These are phyloP conservation scores for Chelon auratus DNA, from an alignment of 2,797 vertebrate genomes.

Conservation along the genomic window DNA sequence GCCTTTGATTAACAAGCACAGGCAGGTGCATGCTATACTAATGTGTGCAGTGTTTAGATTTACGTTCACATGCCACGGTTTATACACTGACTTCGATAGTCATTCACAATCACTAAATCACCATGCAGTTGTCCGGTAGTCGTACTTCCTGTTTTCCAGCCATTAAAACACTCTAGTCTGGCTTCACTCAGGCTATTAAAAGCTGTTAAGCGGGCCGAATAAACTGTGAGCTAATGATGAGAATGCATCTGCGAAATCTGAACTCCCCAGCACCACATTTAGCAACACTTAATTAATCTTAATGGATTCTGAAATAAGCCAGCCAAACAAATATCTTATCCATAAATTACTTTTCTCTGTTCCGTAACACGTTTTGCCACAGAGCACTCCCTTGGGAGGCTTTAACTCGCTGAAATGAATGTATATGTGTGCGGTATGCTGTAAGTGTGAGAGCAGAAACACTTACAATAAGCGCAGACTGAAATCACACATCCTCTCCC, in stretches of 20 bases:
- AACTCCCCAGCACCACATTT: constrained; percentile 74
- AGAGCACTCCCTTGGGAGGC: constrained; percentile 60
- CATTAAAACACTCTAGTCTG: constrained; percentile 71
- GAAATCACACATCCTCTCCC: constrained; percentile 6
- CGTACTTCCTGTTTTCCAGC: constrained; percentile 56
- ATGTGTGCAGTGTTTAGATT: constrained; percentile 49
- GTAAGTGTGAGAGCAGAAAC: constrained; percentile 31
- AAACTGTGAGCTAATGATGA: constrained; percentile 75
- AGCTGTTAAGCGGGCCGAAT: constrained; percentile 68
- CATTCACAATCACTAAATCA: constrained; percentile 57
- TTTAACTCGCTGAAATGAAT: constrained; percentile 57
- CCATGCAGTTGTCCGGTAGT: constrained; percentile 34
- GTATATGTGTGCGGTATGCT: constrained; percentile 37
- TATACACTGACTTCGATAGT: constrained; percentile 50
- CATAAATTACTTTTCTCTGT: constrained; percentile 77
- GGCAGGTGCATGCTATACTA: constrained; percentile 59
- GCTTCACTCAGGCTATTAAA: constrained; percentile 74
- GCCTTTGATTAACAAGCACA: constrained; percentile 66
- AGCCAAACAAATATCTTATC: constrained; percentile 77
- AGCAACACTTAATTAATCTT: constrained; percentile 82
- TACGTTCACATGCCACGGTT: constrained; percentile 48
- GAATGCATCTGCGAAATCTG: constrained; percentile 77
- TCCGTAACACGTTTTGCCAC: constrained; percentile 53
- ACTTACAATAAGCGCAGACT: constrained; percentile 13
- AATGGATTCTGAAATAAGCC: constrained; percentile 83